phyloP scores from a whole-genome alignment of 2,113 vertebrate species.

The Mesocricetus auratus region DNA sequence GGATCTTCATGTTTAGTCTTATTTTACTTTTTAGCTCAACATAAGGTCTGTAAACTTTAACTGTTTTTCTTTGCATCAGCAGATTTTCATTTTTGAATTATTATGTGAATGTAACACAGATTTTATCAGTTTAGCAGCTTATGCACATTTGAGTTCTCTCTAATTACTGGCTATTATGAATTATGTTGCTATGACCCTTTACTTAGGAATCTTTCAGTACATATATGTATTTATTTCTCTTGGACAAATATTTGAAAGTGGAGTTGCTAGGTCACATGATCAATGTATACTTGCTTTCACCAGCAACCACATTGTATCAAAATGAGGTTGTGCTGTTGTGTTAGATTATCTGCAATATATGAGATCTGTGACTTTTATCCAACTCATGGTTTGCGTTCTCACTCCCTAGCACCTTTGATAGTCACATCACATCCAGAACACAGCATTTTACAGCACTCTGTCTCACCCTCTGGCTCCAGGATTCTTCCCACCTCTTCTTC shows the following conservation, averaged over 20 bases:
- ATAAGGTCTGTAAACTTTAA: background rate
- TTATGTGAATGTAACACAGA: background rate
- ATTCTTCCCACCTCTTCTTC: background rate
- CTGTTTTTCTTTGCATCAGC: conserved; percentile 14
- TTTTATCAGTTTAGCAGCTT: conserved; percentile 29
- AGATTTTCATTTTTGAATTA: conserved; percentile 5
- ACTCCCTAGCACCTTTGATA: background rate
- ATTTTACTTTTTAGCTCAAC: background rate
- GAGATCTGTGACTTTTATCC: background rate
- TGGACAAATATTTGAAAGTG: conserved; percentile 15
- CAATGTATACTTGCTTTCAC: conserved; percentile 1
- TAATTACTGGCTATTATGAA: background rate
- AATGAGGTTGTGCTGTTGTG: background rate
- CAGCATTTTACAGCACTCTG: background rate
- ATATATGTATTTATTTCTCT: conserved; percentile 24
- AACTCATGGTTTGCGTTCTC: background rate
- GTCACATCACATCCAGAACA: background rate
- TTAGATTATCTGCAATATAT: background rate
- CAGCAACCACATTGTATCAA: conserved; percentile 22
- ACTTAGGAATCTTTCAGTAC: background rate
- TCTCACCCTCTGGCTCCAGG: background rate
- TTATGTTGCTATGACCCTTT: background rate
- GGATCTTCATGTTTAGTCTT: background rate
- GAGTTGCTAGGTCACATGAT: background rate
- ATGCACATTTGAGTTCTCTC: conserved; percentile 3